These are phyloP conservation scores for Julus scandinavius DNA, from an alignment of 2,888 invertebrate species.

Conservation along the genomic window DNA sequence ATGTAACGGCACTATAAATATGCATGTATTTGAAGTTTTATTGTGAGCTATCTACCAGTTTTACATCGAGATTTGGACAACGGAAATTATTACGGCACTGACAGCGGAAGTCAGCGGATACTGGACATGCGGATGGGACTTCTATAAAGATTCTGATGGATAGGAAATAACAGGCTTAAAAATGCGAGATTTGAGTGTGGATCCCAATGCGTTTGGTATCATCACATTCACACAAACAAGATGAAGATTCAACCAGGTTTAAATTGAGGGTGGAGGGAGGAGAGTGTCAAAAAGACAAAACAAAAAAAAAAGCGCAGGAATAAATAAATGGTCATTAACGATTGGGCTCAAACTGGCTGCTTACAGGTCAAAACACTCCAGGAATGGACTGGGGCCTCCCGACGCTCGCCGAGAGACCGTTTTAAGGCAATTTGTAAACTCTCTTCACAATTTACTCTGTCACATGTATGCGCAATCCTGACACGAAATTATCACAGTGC, in stretches of 20 bases:
- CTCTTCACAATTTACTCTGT: not conserved
- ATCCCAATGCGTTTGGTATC: not conserved
- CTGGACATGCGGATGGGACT: not conserved
- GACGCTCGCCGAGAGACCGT: not conserved
- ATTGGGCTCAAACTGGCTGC: conserved; percentile 12
- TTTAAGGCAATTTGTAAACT: not conserved
- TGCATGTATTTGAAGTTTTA: conserved; percentile 3
- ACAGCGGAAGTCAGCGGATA: not conserved
- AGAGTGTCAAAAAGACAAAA: not conserved
- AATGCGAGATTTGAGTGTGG: not conserved
- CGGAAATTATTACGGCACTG: not conserved
- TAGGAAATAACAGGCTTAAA: not conserved
- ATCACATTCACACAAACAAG: not conserved
- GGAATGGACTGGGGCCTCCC: conserved; percentile 31
- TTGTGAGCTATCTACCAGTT: conserved; percentile 26
- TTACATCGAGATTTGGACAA: conserved; percentile 29
- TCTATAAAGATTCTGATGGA: conserved; percentile 22
- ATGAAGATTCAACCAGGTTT: not conserved
- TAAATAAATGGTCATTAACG: not conserved
- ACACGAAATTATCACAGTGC: conserved; percentile 32
- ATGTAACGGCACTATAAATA: not conserved
- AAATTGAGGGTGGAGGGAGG: not conserved
- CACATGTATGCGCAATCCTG: not conserved
- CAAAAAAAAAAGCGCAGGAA: not conserved
- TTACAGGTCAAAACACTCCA: conserved; percentile 10